Conservation (phyloP, 92 coral and sea anemone species). For the Diadumene lineata region DNA sequence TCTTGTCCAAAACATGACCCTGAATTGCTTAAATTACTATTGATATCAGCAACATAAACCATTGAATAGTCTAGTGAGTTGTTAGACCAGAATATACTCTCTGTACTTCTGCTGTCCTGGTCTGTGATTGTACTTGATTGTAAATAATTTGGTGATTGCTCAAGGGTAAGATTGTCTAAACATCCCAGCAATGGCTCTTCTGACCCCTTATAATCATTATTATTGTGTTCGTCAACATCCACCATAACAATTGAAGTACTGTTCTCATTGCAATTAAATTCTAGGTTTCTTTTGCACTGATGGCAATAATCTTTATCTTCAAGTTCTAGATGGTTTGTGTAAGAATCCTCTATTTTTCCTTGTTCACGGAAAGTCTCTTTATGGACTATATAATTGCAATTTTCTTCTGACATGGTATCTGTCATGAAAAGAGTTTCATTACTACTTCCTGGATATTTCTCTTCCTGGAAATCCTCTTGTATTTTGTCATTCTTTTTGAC, state of each 20-base stretch:
- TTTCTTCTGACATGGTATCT: too few relatives aligned
- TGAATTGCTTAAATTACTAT: constrained; percentile 2
- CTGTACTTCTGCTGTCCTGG: not conserved
- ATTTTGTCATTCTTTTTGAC: too few relatives aligned
- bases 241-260: not conserved
- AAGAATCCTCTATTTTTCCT: too few relatives aligned
- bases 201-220: too few relatives aligned
- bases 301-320: too few relatives aligned
- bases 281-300: not conserved
- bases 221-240: too few relatives aligned
- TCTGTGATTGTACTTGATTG: not conserved
- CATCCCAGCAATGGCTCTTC: not conserved
- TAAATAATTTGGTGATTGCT: not conserved
- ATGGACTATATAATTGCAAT: too few relatives aligned
- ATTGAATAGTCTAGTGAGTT: not conserved
- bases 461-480: too few relatives aligned
- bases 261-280: not conserved
- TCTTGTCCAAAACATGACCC: not conserved
- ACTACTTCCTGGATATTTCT: not conserved
- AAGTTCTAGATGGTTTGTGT: too few relatives aligned
- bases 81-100: not conserved
- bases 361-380: too few relatives aligned
- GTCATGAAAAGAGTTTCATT: too few relatives aligned
- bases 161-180: not conserved
- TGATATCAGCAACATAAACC: constrained; percentile 15